A percentile compares a stretch with the other conserved stretches of the same genome.
Conservation (phyloP, 1,140 invertebrate genomes). For the Heliconius eleuchia region DNA sequence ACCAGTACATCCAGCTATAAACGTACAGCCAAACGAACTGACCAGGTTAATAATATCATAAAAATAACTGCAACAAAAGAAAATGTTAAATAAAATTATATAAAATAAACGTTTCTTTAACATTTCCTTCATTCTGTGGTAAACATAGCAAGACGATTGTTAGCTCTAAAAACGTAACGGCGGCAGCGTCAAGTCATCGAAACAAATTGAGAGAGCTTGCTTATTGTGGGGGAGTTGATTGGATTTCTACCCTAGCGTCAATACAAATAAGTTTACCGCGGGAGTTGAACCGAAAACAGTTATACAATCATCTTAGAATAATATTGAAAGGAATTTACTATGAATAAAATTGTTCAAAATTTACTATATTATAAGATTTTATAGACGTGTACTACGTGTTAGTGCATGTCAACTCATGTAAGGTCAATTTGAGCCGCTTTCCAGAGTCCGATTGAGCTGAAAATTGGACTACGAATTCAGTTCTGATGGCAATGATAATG, state of each 20-base stretch:
- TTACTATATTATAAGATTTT: background rate
- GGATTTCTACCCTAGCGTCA: slow-evolving; percentile 48
- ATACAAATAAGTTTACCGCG: slow-evolving; percentile 17
- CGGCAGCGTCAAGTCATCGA: slow-evolving; percentile 30
- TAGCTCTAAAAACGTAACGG: slow-evolving; percentile 23
- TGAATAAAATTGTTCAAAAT: too few relatives aligned
- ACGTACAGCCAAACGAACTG: too few relatives aligned
- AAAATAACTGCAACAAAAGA: background rate
- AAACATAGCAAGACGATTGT: slow-evolving; percentile 1
- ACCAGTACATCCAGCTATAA: too few relatives aligned
- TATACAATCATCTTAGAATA: background rate
- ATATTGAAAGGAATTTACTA: background rate
- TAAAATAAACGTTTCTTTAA: background rate
- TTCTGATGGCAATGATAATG: too few relatives aligned
- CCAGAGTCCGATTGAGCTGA: too few relatives aligned
- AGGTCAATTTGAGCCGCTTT: too few relatives aligned
- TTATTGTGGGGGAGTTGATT: slow-evolving; percentile 46
- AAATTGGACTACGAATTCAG: too few relatives aligned
- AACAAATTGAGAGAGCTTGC: slow-evolving; percentile 40
- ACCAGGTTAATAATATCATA: too few relatives aligned
- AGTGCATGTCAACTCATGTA: too few relatives aligned
- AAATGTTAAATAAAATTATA: background rate
- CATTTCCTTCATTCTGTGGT: background rate
- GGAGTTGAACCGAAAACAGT: slow-evolving; percentile 14
- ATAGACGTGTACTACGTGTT: too few relatives aligned